Percentiles rank a stretch among this genome's conserved stretches.
phyloP scores from a whole-genome alignment of 2,797 vertebrate genomes.

The Acipenser transmontanus region DNA sequence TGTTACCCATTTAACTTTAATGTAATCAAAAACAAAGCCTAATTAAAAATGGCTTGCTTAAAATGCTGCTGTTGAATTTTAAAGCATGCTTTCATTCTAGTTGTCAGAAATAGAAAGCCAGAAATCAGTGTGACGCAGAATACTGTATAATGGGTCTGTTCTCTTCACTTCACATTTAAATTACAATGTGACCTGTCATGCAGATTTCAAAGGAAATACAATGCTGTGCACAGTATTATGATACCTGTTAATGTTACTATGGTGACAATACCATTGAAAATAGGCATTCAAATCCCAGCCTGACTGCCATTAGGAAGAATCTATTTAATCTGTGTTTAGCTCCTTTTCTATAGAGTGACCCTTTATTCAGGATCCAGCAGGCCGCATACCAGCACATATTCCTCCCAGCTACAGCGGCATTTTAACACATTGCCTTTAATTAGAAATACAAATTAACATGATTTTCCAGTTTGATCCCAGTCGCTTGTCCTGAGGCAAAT shows the following conservation, averaged over 20 bases:
- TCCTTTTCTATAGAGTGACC: too few species aligned
- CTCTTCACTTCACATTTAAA: neutral
- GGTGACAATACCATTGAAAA: conserved; percentile 1
- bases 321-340: too few species aligned
- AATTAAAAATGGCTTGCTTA: neutral
- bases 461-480: too few species aligned
- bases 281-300: neutral
- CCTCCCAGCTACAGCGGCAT: too few species aligned
- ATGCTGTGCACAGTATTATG: conserved; percentile 8
- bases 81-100: too few species aligned
- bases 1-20: neutral
- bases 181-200: conserved; percentile 3
- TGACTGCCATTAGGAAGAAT: too few species aligned
- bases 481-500: too few species aligned
- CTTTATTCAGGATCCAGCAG: too few species aligned
- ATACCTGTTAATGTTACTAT: conserved; percentile 9
- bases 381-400: too few species aligned
- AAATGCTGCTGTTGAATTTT: neutral
- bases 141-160: neutral
- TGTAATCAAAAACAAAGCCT: too few species aligned
- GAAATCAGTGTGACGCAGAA: neutral
- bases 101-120: neutral
- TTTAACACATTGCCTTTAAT: too few species aligned
- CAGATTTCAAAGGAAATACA: neutral
- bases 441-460: too few species aligned